Evolutionary conservation across 2,888 invertebrate genomes (phyloP).

Genomic region (Elgonia sp.): DNA sequence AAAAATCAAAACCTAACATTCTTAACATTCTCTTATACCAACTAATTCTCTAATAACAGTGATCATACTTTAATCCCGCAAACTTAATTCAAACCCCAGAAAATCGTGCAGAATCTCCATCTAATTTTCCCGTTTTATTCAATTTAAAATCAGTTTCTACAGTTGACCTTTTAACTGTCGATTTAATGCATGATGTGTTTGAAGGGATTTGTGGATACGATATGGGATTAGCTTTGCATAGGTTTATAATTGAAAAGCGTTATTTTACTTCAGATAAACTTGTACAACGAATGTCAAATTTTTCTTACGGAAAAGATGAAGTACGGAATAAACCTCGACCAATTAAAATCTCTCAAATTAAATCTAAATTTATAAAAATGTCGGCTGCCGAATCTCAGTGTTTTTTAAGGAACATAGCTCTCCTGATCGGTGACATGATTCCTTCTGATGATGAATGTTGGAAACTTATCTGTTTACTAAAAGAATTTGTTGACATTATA

Average conservation of each 20-base stretch:
- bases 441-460: slow-evolving; percentile 59
- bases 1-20: too few species aligned
- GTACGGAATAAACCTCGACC: slow-evolving; percentile 57
- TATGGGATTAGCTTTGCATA: slow-evolving; percentile 4
- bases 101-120: too few species aligned
- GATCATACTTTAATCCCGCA: too few species aligned
- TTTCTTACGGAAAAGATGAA: slow-evolving; percentile 64
- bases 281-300: neutral
- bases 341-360: neutral
- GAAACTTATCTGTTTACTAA: slow-evolving; percentile 60
- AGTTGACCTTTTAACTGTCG: neutral
- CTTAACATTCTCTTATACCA: too few species aligned
- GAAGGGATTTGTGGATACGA: slow-evolving; percentile 34
- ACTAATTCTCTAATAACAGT: too few species aligned
- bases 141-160: neutral
- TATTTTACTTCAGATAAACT: slow-evolving; percentile 16
- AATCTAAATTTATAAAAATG: slow-evolving; percentile 55
- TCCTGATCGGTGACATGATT: slow-evolving; percentile 63
- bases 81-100: too few species aligned
- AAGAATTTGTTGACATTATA: slow-evolving; percentile 68
- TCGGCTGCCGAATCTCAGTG: slow-evolving; percentile 69
- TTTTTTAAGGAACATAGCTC: slow-evolving; percentile 57
- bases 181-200: slow-evolving; percentile 20
- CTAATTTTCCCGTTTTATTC: too few species aligned
- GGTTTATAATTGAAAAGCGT: neutral